Evolutionary conservation across 2,797 vertebrate genomes (phyloP).

Genomic region (Decapterus maruadsi): DNA sequence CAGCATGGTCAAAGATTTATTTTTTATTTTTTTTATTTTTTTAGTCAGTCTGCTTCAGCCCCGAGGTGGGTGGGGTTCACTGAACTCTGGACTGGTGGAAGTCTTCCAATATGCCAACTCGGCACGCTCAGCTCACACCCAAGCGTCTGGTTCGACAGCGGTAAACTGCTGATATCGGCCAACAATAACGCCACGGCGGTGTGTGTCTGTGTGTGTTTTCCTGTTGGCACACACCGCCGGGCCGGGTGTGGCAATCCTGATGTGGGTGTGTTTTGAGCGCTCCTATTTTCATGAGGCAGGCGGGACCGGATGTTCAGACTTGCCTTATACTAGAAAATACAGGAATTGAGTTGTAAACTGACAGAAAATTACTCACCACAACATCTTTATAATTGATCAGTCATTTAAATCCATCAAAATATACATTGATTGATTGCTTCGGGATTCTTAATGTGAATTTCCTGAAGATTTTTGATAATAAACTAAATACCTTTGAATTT

Average conservation of each 20-base stretch:
- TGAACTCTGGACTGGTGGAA: conserved; percentile 39
- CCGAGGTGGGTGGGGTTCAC: conserved; percentile 35
- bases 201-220: not conserved
- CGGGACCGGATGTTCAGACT: not conserved
- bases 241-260: conserved; percentile 20
- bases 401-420: not conserved
- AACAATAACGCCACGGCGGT: not conserved
- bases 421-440: too few relatives aligned
- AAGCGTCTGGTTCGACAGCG: conserved; percentile 22
- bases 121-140: conserved; percentile 10
- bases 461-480: not conserved
- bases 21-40: conserved; percentile 8
- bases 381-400: not conserved
- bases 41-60: not conserved
- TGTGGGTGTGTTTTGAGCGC: not conserved
- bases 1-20: conserved; percentile 21
- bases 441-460: not conserved
- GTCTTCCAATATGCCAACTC: conserved; percentile 31
- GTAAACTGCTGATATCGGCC: not conserved
- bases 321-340: not conserved
- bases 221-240: not conserved
- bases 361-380: not conserved
- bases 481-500: not conserved
- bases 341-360: too few relatives aligned
- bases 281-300: not conserved